Evolutionary conservation across 2,113 vertebrate species (phyloP).

Genomic region (Suncus etruscus): DNA sequence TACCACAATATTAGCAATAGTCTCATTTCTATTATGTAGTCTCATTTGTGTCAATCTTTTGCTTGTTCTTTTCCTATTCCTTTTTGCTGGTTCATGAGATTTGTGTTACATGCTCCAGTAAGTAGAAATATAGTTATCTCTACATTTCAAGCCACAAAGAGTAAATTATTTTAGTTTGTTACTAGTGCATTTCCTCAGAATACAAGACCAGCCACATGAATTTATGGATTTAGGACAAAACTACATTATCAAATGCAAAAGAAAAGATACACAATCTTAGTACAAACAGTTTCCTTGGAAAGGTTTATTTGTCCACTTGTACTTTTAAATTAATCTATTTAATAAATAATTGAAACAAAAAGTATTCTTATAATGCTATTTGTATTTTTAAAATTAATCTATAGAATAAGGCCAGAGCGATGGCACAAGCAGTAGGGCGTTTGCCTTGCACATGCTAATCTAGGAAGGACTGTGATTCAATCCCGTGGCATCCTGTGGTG

Average conservation of each 20-base stretch:
- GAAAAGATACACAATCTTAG: neutral
- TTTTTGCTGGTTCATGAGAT: conserved; percentile 55
- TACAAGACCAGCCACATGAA: neutral
- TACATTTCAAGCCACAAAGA: conserved; percentile 59
- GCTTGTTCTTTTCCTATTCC: neutral
- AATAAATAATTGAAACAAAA: neutral
- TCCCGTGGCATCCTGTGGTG: no score
- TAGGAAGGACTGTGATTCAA: no score
- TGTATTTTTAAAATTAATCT: no score
- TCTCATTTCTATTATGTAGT: conserved; percentile 68
- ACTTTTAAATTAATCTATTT: conserved; percentile 38
- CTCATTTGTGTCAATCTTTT: conserved; percentile 63
- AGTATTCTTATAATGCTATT: neutral
- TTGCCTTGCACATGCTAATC: no score
- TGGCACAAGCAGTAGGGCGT: no score
- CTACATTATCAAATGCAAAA: accelerated
- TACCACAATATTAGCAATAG: conserved; percentile 39
- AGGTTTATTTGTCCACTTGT: neutral
- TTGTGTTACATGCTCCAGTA: neutral
- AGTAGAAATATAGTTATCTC: conserved; percentile 37
- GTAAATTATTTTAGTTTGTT: conserved; percentile 41
- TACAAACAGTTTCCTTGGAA: neutral
- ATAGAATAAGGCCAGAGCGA: no score
- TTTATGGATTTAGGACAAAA: neutral
- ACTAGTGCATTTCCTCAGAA: conserved; percentile 38